Evolutionary conservation across 2,113 vertebrate species (phyloP).

Genomic region (Pseudopipra pipra): DNA sequence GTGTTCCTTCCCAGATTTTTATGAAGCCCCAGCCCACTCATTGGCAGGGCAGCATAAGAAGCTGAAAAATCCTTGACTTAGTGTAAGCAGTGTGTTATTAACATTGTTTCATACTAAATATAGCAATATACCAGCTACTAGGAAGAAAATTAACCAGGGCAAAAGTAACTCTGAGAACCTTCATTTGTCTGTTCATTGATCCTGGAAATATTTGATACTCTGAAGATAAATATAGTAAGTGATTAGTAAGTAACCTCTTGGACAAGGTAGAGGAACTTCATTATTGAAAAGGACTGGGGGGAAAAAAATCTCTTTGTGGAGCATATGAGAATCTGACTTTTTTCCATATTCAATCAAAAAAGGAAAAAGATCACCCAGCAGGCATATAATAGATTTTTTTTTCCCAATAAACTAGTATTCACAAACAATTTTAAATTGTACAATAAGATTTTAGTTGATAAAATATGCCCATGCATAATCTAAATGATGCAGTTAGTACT

Average conservation of each 20-base stretch:
- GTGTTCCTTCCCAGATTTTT: neutral
- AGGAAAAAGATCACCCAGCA: neutral
- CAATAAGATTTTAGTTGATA: neutral
- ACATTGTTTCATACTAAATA: neutral
- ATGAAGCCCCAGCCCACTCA: accelerated
- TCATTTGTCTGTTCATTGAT: neutral
- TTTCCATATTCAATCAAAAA: neutral
- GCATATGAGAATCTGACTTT: neutral
- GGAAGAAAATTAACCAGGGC: neutral
- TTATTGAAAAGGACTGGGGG: neutral
- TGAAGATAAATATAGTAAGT: neutral
- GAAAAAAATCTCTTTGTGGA: neutral
- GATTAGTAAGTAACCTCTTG: neutral
- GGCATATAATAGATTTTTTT: neutral
- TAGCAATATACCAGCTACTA: neutral
- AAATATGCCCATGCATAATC: neutral
- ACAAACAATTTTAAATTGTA: neutral
- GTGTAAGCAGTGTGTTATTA: neutral
- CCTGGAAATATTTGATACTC: neutral
- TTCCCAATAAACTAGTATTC: neutral
- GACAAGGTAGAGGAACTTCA: neutral
- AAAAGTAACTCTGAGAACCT: neutral
- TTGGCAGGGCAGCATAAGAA: neutral
- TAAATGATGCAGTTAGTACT: neutral
- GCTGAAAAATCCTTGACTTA: neutral